These are phyloP conservation scores for Phrynosoma blainvillii DNA, from an alignment of 2,113 vertebrate genomes.

Conservation along the genomic window DNA sequence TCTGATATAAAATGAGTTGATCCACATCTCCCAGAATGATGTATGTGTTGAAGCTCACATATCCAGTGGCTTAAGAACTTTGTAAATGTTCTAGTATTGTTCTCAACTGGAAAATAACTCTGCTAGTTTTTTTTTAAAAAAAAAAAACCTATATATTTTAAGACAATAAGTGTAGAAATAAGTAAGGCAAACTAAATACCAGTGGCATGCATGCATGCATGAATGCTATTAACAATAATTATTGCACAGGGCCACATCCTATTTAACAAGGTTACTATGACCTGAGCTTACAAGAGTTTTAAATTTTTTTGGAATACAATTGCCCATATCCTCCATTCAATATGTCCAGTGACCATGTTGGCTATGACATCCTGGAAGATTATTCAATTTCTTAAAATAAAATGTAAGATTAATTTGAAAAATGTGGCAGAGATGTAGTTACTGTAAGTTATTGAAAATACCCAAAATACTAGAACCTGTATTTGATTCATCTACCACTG, in stretches of 20 bases:
- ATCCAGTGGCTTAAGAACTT: not conserved
- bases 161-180: not conserved
- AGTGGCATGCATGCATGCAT: no score
- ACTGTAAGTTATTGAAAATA: not conserved
- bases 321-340: no score
- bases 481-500: not conserved
- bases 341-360: no score
- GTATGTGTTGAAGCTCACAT: not conserved
- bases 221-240: no score
- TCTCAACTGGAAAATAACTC: not conserved
- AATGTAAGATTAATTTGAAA: not conserved
- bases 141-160: no score
- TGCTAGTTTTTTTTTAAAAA: no score
- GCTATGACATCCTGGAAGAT: not conserved
- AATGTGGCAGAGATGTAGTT: not conserved
- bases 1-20: not conserved
- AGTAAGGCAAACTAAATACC: no score
- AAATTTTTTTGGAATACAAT: no score
- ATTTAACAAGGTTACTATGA: no score
- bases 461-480: not conserved
- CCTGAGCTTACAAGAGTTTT: no score
- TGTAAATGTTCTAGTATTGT: not conserved
- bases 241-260: no score
- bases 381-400: not conserved
- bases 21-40: not conserved